Conservation (phyloP, 2,888 invertebrate species). For the Abrostola tripartita region DNA sequence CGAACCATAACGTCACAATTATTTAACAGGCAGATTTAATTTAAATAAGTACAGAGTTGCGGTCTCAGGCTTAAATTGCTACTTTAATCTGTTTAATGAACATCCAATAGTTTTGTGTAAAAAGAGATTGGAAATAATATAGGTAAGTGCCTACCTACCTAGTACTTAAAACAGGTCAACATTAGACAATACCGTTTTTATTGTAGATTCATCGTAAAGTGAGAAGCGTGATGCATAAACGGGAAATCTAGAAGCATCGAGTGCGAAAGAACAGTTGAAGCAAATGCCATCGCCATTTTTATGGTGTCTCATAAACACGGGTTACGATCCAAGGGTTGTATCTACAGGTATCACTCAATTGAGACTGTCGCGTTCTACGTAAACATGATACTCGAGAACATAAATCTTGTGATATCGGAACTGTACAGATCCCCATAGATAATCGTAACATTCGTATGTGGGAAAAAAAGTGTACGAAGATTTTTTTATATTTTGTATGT, state of each 20-base stretch:
- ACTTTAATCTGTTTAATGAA: no score
- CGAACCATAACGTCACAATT: not conserved
- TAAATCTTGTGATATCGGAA: slow-evolving; percentile 34
- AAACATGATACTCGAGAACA: slow-evolving; percentile 36
- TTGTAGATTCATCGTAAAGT: slow-evolving; percentile 28
- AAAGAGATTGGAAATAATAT: not conserved
- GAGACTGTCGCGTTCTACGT: slow-evolving; percentile 22
- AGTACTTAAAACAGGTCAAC: slow-evolving; percentile 4
- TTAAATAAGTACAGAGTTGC: not conserved
- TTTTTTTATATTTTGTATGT: no score
- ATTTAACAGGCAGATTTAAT: not conserved
- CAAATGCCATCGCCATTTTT: slow-evolving; percentile 40
- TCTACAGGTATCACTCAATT: slow-evolving; percentile 55
- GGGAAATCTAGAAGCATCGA: slow-evolving; percentile 29
- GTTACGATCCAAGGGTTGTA: slow-evolving; percentile 46
- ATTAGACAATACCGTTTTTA: slow-evolving; percentile 9
- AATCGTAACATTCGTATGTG: not conserved
- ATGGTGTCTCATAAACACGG: slow-evolving; percentile 47
- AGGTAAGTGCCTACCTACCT: not conserved
- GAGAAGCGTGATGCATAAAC: slow-evolving; percentile 21
- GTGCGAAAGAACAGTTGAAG: slow-evolving; percentile 28
- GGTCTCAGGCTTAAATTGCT: not conserved
- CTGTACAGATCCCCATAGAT: slow-evolving; percentile 6
- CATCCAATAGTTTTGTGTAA: not conserved
- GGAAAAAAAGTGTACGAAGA: not conserved